phyloP scores from a whole-genome alignment of 2,797 vertebrate species.

The Myoxocephalus aenaeus region DNA sequence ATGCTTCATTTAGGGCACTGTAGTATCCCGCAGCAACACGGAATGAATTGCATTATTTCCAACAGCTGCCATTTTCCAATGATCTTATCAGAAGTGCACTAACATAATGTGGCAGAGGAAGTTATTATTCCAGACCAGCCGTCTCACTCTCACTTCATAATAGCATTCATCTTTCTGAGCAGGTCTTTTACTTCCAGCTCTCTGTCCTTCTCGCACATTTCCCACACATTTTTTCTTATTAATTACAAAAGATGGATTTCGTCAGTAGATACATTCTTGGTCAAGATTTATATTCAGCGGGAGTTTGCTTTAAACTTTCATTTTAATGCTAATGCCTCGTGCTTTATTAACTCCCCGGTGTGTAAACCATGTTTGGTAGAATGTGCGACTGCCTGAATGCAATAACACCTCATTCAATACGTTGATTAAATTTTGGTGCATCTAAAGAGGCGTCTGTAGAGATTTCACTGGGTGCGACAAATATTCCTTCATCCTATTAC shows the following conservation, averaged over 20 bases:
- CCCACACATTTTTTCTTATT: constrained; percentile 67
- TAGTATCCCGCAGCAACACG: constrained; percentile 90
- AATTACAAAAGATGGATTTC: constrained; percentile 79
- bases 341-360: constrained; percentile 64
- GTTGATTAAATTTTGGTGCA: constrained; percentile 72
- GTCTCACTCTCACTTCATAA: constrained; percentile 78
- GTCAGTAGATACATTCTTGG: constrained; percentile 63
- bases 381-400: constrained; percentile 54
- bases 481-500: constrained; percentile 41
- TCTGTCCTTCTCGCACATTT: constrained; percentile 56
- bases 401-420: constrained; percentile 68
- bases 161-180: constrained; percentile 78
- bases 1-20: constrained; percentile 93
- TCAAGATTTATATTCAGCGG: constrained; percentile 67
- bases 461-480: constrained; percentile 58
- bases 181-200: constrained; percentile 70
- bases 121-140: constrained; percentile 86
- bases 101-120: constrained; percentile 84
- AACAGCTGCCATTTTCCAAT: constrained; percentile 91
- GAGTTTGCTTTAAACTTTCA: constrained; percentile 70
- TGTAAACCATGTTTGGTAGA: constrained; percentile 63
- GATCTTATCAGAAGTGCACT: constrained; percentile 86
- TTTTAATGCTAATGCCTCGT: constrained; percentile 72
- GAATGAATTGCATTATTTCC: constrained; percentile 97
- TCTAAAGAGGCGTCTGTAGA: constrained; percentile 59